Base-by-base conservation (phyloP, 2,888 invertebrate species). In the Chironomus riparius region DNA sequence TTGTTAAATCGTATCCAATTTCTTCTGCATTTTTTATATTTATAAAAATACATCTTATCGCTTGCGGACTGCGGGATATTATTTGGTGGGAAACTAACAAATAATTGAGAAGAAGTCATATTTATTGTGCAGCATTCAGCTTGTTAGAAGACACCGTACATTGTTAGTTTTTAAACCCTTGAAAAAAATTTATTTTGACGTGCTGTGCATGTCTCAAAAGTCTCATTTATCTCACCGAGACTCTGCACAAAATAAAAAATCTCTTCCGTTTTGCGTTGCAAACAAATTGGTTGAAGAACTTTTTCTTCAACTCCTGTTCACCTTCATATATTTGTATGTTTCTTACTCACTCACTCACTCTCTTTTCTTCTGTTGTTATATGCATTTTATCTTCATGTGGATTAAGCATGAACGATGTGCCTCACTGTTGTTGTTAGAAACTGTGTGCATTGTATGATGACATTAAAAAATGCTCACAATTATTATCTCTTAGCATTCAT, bases 1-100 rank as follows among this genome's bases (percentile, higher is more conserved):
- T 68, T 68, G 61, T 61, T 72, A 47, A 74, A 68, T 73, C 74
- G 65, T 74, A 74, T 74, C 74, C 74, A 74, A 68, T 74, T 74
- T 74, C 74, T 74, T 72, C 47, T 62, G 28, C 15, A 48, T 7
- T 48, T 15, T 50, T 15, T 56, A 5, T 18, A 4, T 38, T 10
- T 28, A 10, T 10, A 10, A 38, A 38, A 38, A 10, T 38, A 38
- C 56, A 56, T n/a, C 56, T 56, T 22, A 15, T 61, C 38, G 68
- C 5, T 62, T 65, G 24, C 22, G 56, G 72, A 62, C 74, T 68
- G 74, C 74, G 74, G 74, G 74, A 74, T 68, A 74, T 68, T 68
- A 47, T 74, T 68, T 68, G 62, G 74, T 74, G 74, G 48, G 74
- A 74, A 74, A 74, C 74, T 65, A 68, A 68, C 65, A 74, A 74